Base-by-base conservation (phyloP, 2,797 vertebrate species). In the Enteromius afrohamiltoni region DNA sequence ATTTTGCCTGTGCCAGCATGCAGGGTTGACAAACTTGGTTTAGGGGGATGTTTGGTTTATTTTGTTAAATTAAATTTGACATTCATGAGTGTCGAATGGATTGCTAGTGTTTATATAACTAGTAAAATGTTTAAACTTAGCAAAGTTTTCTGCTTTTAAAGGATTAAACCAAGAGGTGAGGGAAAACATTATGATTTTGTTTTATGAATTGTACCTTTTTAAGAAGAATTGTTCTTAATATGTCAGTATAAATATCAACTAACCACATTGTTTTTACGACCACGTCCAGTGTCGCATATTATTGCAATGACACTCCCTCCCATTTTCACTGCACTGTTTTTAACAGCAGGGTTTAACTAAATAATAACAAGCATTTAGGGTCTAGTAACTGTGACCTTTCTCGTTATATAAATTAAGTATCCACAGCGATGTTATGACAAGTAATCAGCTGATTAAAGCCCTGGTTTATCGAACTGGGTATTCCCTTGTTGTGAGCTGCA, bases 401-500 rank as follows among this genome's bases (percentile, higher is more conserved):
- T 45, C 42, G 11, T 60, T 69, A 74, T 73, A 74, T 45, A 42
- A 51, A 71, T 37, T 8, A 42, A 53, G 6, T 10, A 62, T 26
- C 6, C 4, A 21, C 13, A 7, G 6, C n/a, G 21, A 16, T 67
- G 65, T 75, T 79, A 29, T 70, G 55, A 42, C 17, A 23, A n/a
- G 67, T 23, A 65, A 60, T 14, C 42, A 47, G 53, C 19, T 29
- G 47, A 70, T 71, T 51, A 82, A 83, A 60, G 88, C 86, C 68
- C 42, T 77, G 71, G n/a, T 62, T 70, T 80, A 80, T 64, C 29
- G 45, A 77, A n/a, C 58, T 62, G 47, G 79, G 49, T 55, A 65
- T 70, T 88, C 55, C 85, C 87, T 82, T 67, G 49, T 83, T 37
- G 81, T 69, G 81, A 64, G 87, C 80, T 87, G 83, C 83, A 77